Conservation (phyloP, 2,888 invertebrate species). For the Drosophila anomalata region DNA sequence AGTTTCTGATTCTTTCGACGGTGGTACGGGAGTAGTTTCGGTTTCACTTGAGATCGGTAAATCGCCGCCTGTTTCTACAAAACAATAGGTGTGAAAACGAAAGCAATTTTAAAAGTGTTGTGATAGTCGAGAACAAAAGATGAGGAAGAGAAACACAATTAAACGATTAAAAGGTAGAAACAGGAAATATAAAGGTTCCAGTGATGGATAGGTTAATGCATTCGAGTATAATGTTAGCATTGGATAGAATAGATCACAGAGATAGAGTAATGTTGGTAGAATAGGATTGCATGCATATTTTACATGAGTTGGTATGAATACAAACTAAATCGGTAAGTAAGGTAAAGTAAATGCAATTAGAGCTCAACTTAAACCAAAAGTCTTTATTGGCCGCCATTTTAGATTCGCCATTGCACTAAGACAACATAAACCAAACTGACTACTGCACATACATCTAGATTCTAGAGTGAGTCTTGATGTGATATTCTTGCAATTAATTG, state of each 20-base stretch:
- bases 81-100: conserved; percentile 83
- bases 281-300: conserved; percentile 57
- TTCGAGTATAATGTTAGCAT: conserved; percentile 38
- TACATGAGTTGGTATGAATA: conserved; percentile 38
- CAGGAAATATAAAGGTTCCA: conserved; percentile 31
- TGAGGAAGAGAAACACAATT: conserved; percentile 63
- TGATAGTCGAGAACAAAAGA: conserved; percentile 76
- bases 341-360: conserved; percentile 80
- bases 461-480: conserved; percentile 39
- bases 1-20: conserved; percentile 56
- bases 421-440: conserved; percentile 51
- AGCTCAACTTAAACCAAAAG: conserved; percentile 81
- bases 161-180: conserved; percentile 50
- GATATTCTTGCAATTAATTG: conserved; percentile 52
- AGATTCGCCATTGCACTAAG: conserved; percentile 47
- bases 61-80: conserved; percentile 84
- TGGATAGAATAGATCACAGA: conserved; percentile 34
- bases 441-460: conserved; percentile 30
- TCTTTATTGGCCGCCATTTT: conserved; percentile 60
- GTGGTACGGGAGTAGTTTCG: conserved; percentile 79
- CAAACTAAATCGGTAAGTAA: conserved; percentile 38
- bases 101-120: conserved; percentile 81
- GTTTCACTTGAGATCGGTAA: conserved; percentile 78
- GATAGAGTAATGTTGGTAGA: conserved; percentile 40
- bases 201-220: conserved; percentile 25